Conservation (phyloP, 1,140 invertebrate species). For the Ylistrum balloti region DNA sequence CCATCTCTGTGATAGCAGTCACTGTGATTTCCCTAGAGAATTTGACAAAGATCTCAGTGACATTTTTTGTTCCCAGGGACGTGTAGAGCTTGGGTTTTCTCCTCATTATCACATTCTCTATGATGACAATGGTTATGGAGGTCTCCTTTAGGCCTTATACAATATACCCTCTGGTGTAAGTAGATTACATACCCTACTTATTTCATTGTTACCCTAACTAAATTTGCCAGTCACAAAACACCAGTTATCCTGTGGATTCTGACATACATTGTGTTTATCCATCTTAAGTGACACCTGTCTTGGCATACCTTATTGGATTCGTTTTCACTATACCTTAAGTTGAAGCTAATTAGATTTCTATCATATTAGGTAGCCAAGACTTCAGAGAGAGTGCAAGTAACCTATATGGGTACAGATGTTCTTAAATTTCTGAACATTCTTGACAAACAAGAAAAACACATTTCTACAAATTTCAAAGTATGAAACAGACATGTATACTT, state of each 20-base stretch:
- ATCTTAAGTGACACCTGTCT: background rate
- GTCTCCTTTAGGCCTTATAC: background rate
- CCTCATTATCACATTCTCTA: background rate
- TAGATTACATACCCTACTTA: background rate
- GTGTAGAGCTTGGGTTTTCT: background rate
- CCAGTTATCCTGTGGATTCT: background rate
- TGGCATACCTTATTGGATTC: background rate
- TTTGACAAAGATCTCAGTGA: too few relatives aligned
- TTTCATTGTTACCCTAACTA: background rate
- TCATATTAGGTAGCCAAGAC: background rate
- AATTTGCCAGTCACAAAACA: background rate
- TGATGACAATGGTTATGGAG: background rate
- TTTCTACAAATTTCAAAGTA: background rate
- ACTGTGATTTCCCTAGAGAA: too few relatives aligned
- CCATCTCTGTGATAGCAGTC: too few relatives aligned
- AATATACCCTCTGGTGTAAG: background rate
- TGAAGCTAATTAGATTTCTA: background rate
- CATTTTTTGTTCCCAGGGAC: background rate
- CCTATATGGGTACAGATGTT: background rate
- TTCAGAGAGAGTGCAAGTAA: background rate
- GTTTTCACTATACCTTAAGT: background rate
- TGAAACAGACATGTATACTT: background rate
- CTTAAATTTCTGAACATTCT: background rate
- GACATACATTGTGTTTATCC: background rate
- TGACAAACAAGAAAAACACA: background rate